Base-by-base conservation (phyloP, 1,140 invertebrate genomes). In the Ctenoplectra terminalis region DNA sequence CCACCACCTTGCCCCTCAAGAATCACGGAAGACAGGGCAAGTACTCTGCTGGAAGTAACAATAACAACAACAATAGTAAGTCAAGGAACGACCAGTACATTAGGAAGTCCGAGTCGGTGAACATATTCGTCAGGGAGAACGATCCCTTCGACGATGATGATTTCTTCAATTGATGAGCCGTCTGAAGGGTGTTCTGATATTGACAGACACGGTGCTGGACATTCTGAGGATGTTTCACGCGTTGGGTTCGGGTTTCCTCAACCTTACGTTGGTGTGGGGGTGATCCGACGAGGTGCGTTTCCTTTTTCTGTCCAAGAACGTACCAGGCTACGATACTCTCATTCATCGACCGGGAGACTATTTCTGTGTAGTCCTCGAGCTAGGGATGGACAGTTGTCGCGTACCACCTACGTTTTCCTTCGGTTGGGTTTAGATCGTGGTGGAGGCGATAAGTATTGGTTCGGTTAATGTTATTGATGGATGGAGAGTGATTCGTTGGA, bases 71-170 rank as follows among this genome's bases (percentile, higher is more conserved):
- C 48, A 78, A 69, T 5, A 91, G 89, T 50, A 86, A 85, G 13
- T 90, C 88, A 4, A 87, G 87, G 52, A 89, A 87, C 70, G 90
- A 90, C 81, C 94, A 95, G 64, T 94, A 96, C 75, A 96, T 97
- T 31, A 97, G 96, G 87, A 98, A 98, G 92, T 98, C 97, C 0
- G 97, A 98, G 89, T 98, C 97, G 4, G 96, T 98, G 26, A 98
- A 98, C 91, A 98, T 98, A 84, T 98, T 98, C 92, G 95, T 96
- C 9, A 94, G 97, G 58, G 95, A 96, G 86, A 96, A 95, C 88
- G 97, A 98, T 94, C 97, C 97, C 7, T 98, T 98, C 91, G 96
- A 97, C 83, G 97, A 97, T 74, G 97, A 98, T 83, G 97, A 97
- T 87, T 98, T 98, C 92, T 97, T 97, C 88, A 96, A 95, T 46